Conservation (phyloP, 2,113 vertebrate genomes). For the Solea senegalensis region DNA sequence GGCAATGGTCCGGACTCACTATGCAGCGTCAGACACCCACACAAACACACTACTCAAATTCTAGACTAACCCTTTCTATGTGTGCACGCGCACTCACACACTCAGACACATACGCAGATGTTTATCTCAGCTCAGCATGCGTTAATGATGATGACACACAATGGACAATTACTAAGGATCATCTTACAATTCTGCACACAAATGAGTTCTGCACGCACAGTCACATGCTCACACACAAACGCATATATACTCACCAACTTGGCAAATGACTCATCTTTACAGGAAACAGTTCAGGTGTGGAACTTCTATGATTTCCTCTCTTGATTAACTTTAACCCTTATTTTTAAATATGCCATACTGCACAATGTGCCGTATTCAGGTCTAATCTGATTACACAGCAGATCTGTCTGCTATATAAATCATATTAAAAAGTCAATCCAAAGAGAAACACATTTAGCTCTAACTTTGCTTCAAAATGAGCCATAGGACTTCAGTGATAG, state of each 20-base stretch:
- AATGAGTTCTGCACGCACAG: neutral
- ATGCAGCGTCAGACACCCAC: conserved; percentile 8
- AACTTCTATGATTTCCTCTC: neutral
- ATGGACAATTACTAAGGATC: neutral
- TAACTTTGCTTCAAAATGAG: too few species aligned
- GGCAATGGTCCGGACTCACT: conserved; percentile 10
- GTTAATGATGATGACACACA: conserved; percentile 16
- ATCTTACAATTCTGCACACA: neutral
- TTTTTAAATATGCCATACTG: neutral
- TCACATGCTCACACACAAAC: neutral
- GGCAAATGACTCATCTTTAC: conserved; percentile 7
- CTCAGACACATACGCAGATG: neutral
- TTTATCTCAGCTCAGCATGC: neutral
- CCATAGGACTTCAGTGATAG: too few species aligned
- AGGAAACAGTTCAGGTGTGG: neutral
- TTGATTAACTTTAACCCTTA: neutral
- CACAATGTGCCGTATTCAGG: neutral
- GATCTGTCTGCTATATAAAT: neutral
- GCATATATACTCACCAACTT: neutral
- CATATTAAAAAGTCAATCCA: too few species aligned
- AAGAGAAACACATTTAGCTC: neutral
- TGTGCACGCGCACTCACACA: neutral
- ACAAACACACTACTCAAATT: neutral
- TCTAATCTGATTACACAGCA: neutral
- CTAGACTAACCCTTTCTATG: neutral